Conservation (phyloP, 2,888 invertebrate genomes). For the Criorhina ranunculi region DNA sequence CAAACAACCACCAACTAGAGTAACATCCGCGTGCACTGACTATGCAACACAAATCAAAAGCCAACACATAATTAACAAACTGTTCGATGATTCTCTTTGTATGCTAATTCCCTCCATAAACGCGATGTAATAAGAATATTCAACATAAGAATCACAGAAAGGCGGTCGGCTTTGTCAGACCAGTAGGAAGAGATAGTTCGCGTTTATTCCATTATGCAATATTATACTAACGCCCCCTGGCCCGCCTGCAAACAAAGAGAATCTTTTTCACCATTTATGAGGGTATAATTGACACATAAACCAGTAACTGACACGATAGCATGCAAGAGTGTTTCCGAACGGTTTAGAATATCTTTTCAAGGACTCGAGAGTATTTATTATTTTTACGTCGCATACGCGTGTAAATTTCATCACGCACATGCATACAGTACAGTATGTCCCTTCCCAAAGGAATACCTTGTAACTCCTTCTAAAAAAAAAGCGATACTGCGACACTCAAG, state of each 20-base stretch:
- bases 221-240: not conserved
- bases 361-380: conserved; percentile 46
- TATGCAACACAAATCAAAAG: not conserved
- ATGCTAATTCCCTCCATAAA: not conserved
- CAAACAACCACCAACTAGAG: not conserved
- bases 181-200: not conserved
- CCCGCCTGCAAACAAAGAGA: conserved; percentile 33
- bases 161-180: not conserved
- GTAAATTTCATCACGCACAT: conserved; percentile 39
- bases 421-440: conserved; percentile 39
- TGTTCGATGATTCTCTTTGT: conserved; percentile 13
- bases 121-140: conserved; percentile 9
- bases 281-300: conserved; percentile 65
- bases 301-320: conserved; percentile 37
- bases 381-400: conserved; percentile 40
- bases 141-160: not conserved
- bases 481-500: conserved; percentile 38
- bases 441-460: conserved; percentile 31
- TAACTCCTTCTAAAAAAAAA: conserved; percentile 23
- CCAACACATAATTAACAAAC: not conserved
- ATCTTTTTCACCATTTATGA: conserved; percentile 13
- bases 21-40: not conserved
- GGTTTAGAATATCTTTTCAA: conserved; percentile 35
- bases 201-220: conserved; percentile 39
- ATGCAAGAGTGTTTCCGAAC: conserved; percentile 8